phyloP scores from a whole-genome alignment of 1,140 invertebrate genomes.

The Drosophila watanabei region DNA sequence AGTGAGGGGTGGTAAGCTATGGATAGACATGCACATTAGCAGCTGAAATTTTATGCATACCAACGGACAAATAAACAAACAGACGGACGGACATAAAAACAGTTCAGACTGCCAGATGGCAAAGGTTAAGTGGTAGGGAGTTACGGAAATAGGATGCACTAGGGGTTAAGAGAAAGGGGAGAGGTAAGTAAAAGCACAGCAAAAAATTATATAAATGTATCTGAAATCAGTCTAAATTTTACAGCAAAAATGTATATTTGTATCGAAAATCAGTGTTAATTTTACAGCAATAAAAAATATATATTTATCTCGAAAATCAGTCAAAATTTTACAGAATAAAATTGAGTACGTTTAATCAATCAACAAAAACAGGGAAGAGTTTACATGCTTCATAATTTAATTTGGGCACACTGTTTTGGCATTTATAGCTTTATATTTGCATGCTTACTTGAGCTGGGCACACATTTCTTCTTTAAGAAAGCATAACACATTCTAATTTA shows the following conservation, averaged over 20 bases:
- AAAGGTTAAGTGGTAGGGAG: conserved; percentile 18
- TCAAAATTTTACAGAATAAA: not conserved
- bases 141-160: not conserved
- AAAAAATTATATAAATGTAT: not conserved
- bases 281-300: not conserved
- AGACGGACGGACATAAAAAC: conserved; percentile 19
- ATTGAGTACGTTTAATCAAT: too few species aligned
- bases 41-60: conserved; percentile 62
- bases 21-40: conserved; percentile 62
- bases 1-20: conserved; percentile 12
- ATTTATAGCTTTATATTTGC: too few species aligned
- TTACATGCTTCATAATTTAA: too few species aligned
- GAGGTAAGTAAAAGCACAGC: not conserved
- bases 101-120: conserved; percentile 9
- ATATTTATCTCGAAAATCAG: too few species aligned
- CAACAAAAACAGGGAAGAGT: too few species aligned
- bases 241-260: too few species aligned
- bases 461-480: not conserved
- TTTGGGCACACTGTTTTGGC: not conserved
- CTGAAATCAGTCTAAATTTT: not conserved
- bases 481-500: too few species aligned
- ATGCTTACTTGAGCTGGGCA: not conserved
- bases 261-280: too few species aligned
- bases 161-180: not conserved
- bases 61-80: conserved; percentile 54